These are phyloP conservation scores for Potorous gilbertii DNA, from an alignment of 2,797 vertebrate genomes.

Conservation along the genomic window DNA sequence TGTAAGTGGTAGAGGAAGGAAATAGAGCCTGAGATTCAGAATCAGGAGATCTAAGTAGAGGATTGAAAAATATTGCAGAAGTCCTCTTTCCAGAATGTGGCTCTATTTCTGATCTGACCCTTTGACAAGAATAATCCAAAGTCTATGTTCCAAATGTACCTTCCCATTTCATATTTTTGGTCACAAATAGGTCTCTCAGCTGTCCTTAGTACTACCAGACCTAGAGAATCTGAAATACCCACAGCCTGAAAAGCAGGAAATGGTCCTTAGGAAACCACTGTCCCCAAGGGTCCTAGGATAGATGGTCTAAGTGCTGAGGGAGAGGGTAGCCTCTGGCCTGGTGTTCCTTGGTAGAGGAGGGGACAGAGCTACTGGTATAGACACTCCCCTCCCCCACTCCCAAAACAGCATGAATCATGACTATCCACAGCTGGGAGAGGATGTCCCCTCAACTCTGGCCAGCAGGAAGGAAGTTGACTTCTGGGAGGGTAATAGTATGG, in stretches of 20 bases:
- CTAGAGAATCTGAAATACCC: constrained; percentile 30
- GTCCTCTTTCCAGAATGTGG: neutral
- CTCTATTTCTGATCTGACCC: constrained; percentile 28
- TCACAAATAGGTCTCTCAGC: neutral
- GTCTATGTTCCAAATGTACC: constrained; percentile 8
- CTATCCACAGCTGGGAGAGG: constrained; percentile 74
- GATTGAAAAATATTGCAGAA: neutral
- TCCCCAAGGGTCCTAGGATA: constrained; percentile 4
- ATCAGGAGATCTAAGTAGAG: neutral
- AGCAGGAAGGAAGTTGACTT: constrained; percentile 85
- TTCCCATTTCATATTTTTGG: neutral
- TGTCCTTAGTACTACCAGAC: constrained; percentile 16
- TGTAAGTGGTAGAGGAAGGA: neutral
- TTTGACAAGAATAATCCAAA: constrained; percentile 2
- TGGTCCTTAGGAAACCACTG: neutral
- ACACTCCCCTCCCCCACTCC: constrained; percentile 38
- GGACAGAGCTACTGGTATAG: constrained; percentile 43
- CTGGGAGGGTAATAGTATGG: constrained; percentile 70
- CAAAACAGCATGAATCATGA: constrained; percentile 41
- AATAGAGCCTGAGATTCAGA: neutral
- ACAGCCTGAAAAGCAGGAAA: neutral
- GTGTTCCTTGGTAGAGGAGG: constrained; percentile 5
- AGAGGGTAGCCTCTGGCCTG: neutral
- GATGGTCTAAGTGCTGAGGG: neutral
- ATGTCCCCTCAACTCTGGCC: constrained; percentile 75